Base-by-base conservation (phyloP, 2,888 invertebrate genomes). In the Tolmerus cingulatus region DNA sequence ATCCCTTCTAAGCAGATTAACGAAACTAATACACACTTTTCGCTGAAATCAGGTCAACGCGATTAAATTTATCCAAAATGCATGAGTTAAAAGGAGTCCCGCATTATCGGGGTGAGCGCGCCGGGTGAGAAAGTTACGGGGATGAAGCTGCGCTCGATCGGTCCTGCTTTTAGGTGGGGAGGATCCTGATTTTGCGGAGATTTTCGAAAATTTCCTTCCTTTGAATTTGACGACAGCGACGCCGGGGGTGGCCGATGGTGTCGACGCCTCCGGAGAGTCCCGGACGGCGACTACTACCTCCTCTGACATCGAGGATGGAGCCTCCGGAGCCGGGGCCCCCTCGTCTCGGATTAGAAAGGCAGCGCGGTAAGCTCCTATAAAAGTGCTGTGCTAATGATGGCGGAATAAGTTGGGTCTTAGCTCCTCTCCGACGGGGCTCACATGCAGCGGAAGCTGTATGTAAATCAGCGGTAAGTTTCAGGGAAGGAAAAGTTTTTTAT, bases 301-400 rank as follows among this genome's bases (percentile, higher is more conserved):
- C 55, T 55, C 57, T 2, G 23, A 57, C 12, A 57, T 12, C 12
- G 57, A 23, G 12, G 66, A 66, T 66, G 30, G 79, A n/a, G 23
- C 23, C 27, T 14, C 3, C 43, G 81, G 55, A 37, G 34, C 34
- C 57, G 12, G 23, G 14, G 27, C 57, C 57, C 37, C n/a, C 19
- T 82, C 37, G 23, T 16, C 82, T 27, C 34, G 66, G 37, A 82
- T 82, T 82, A 82, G 66, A 82, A 82, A 82, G 82, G 3, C 66
- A 66, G 27, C 8, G 8, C 19, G 66, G 66, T 66, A 55, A 30
- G 82, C 82, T 82, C 66, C 82, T 82, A 55, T n/a, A 34, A 82
- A 82, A 82, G 82, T 82, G 66, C 57, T 82, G 82, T 66, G 82
- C 82, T 82, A 82, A 82, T 82, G 82, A 82, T 66, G 82, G 82